Conservation (phyloP, 35 echinoderm and acorn worm species). For the Apostichopus parvimensis region DNA sequence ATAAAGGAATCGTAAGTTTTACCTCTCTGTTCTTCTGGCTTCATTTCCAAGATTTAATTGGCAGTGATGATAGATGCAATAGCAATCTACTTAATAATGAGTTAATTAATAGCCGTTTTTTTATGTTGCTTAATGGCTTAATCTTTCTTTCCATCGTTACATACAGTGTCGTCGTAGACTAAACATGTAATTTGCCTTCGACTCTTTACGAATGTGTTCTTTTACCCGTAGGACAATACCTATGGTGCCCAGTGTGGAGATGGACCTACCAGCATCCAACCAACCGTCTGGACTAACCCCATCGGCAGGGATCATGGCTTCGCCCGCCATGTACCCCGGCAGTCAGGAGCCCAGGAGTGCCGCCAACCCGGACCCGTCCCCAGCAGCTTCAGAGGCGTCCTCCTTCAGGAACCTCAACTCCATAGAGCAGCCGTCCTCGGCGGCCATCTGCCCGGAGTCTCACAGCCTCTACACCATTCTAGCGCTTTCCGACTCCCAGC, state of each 20-base stretch:
- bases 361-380: constrained; percentile 67
- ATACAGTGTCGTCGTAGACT: too few relatives aligned
- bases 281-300: constrained; percentile 61
- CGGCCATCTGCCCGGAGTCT: constrained; percentile 79
- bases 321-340: constrained; percentile 80
- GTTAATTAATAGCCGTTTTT: too few relatives aligned
- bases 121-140: too few relatives aligned
- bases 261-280: constrained; percentile 57
- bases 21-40: neutral
- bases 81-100: too few relatives aligned
- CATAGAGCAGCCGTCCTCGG: constrained; percentile 75
- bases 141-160: too few relatives aligned
- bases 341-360: constrained; percentile 89
- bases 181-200: too few relatives aligned
- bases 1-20: constrained; percentile 80
- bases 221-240: constrained; percentile 43
- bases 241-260: constrained; percentile 64
- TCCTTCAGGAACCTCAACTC: constrained; percentile 96
- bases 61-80: too few relatives aligned
- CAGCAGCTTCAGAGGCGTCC: constrained; percentile 85
- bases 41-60: too few relatives aligned
- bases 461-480: constrained; percentile 82
- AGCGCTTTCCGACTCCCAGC: constrained; percentile 88
- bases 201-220: neutral
- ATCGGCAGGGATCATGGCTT: constrained; percentile 65